Conservation (phyloP, 2,888 invertebrate species). For the Hypselothyrea guttata region DNA sequence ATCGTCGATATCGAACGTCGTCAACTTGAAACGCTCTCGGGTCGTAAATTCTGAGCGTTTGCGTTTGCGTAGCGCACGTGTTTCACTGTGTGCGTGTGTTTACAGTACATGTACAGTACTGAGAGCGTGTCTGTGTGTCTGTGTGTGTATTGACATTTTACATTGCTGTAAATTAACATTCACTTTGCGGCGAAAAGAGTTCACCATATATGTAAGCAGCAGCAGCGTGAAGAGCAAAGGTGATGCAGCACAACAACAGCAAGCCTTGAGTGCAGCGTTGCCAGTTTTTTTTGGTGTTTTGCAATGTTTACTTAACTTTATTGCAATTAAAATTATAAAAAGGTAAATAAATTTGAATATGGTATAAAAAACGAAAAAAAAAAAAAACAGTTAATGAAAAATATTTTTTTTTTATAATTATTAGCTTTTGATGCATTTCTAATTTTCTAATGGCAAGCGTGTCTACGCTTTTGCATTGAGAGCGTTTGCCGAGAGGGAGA, state of each 20-base stretch:
- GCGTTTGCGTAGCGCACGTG: slow-evolving; percentile 41
- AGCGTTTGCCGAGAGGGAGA: background rate
- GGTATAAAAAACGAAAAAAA: too few species aligned
- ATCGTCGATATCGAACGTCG: slow-evolving; percentile 72
- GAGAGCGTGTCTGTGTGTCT: slow-evolving; percentile 2
- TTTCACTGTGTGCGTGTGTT: slow-evolving; percentile 35
- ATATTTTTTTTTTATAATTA: too few species aligned
- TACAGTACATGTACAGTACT: slow-evolving; percentile 24
- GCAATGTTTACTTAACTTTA: too few species aligned
- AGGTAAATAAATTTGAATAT: too few species aligned
- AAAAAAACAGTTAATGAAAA: too few species aligned
- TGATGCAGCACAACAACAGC: slow-evolving; percentile 16
- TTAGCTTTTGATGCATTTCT: too few species aligned
- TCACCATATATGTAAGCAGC: too few species aligned
- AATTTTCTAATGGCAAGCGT: too few species aligned
- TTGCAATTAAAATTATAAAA: too few species aligned
- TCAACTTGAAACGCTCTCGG: slow-evolving; percentile 51
- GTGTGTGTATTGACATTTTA: slow-evolving; percentile 59
- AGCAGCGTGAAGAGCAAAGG: slow-evolving; percentile 17
- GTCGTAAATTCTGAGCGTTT: slow-evolving; percentile 67
- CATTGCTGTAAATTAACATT: slow-evolving; percentile 37
- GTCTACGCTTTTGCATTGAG: slow-evolving; percentile 4
- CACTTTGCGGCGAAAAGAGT: background rate
- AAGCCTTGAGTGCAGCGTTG: slow-evolving; percentile 32
- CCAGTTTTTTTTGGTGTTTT: too few species aligned